phyloP scores from a whole-genome alignment of 2,797 vertebrate genomes.

The Dryobates pubescens region DNA sequence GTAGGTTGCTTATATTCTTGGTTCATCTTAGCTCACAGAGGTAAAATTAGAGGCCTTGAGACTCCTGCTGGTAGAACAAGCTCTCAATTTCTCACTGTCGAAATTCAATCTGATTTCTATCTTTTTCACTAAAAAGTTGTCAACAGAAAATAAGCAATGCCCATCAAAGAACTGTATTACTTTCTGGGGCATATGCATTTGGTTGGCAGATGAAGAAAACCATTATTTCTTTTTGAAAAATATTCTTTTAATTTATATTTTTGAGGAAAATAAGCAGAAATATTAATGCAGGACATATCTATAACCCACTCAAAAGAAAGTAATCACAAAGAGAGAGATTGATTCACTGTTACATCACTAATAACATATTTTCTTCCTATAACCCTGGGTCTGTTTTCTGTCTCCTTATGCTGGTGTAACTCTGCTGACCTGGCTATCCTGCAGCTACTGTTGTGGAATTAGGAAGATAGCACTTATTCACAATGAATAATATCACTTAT shows the following conservation, averaged over 20 bases:
- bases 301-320: conserved; percentile 21
- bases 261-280: conserved; percentile 57
- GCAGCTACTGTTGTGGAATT: background rate
- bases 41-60: conserved; percentile 81
- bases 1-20: conserved; percentile 74
- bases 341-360: background rate
- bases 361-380: background rate
- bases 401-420: background rate
- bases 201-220: conserved; percentile 46
- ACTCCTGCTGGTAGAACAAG: conserved; percentile 80
- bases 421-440: background rate
- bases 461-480: background rate
- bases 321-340: background rate
- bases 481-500: background rate
- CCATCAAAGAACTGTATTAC: conserved; percentile 72
- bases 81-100: conserved; percentile 82
- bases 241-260: conserved; percentile 72
- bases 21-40: conserved; percentile 76
- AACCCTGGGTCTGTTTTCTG: background rate
- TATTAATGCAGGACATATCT: conserved; percentile 31
- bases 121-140: conserved; percentile 83
- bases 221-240: conserved; percentile 69
- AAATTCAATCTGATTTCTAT: conserved; percentile 86
- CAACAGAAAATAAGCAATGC: conserved; percentile 83
- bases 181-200: conserved; percentile 72